Conservation (phyloP, 1,140 invertebrate genomes). For the Caenorhabditis elegans region DNA sequence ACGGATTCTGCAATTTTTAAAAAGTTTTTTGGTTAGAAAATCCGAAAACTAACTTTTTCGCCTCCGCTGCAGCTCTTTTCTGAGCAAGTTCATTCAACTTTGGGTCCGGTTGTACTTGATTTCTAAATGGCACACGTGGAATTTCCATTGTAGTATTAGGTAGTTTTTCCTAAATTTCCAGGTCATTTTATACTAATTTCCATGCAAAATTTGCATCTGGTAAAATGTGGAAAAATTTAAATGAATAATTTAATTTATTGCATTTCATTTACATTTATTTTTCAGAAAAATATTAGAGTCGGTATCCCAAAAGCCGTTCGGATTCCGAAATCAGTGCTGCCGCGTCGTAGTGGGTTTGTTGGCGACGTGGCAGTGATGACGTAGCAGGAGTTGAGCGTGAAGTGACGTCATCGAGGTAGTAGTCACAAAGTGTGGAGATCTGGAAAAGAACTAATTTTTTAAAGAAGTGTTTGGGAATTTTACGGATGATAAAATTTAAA, state of each 20-base stretch:
- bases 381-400: background rate
- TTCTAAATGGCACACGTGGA: no score
- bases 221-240: no score
- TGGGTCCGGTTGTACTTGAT: no score
- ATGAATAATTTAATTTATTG: background rate
- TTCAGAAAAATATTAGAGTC: background rate
- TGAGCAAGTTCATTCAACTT: no score
- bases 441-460: background rate
- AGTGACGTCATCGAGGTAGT: background rate
- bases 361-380: background rate
- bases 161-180: no score
- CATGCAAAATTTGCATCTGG: no score
- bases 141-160: no score
- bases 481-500: background rate
- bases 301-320: constrained; percentile 1
- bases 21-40: background rate
- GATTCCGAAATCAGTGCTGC: constrained; percentile 3
- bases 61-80: background rate
- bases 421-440: constrained; percentile 10
- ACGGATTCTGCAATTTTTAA: background rate
- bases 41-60: background rate
- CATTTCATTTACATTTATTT: background rate
- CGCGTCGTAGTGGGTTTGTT: background rate
- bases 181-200: no score
- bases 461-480: no score